Base-by-base conservation (phyloP, 2,888 invertebrate species). In the Megalurothrips usitatus region DNA sequence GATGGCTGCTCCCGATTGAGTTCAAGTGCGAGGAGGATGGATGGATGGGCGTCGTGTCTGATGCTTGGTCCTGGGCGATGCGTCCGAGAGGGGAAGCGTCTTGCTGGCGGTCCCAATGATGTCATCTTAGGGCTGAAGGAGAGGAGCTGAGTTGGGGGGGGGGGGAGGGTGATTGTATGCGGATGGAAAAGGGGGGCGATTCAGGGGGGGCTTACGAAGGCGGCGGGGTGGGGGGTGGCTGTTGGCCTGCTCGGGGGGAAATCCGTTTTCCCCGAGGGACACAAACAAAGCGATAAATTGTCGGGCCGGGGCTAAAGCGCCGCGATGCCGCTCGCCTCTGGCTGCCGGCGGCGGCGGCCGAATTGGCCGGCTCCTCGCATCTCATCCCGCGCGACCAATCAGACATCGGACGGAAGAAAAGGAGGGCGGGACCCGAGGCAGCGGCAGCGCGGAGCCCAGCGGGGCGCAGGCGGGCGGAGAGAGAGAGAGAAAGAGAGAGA, bases 201-300 rank as follows among this genome's bases (percentile, higher is more conserved):
- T 6, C 19, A 58, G 58, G 58, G n/a, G n/a, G 23, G 68, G 23
- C 68, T 75, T 75, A n/a, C 23, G 34, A 43, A 10, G 68, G 26
- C 68, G 12, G 68, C 26, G 26, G 68, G 68, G 26, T 9, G 10
- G 12, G 26, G 9, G 23, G 26, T 11, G 68, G 68, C 68, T 1
- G 68, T 6, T 43, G 3, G 34, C 34, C 34, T 43, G 34, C 34
- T n/a, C n/a, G 58, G 12, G 4, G 58, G 58, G 58, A n/a, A 75
- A 75, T 75, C 68, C 68, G 68, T 75, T 75, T n/a, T 75, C 68
- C 68, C 68, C 68, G 26, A 75, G 68, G 68, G 68, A 75, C 68
- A 75, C 68, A 75, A 75, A 75, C 68, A 75, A 26, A 75, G 68
- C 68, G 68, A 75, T 75, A 75, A 75, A 75, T 75, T 75, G 68